phyloP scores from a whole-genome alignment of 1,140 invertebrate species.

The Bombus ignitus region DNA sequence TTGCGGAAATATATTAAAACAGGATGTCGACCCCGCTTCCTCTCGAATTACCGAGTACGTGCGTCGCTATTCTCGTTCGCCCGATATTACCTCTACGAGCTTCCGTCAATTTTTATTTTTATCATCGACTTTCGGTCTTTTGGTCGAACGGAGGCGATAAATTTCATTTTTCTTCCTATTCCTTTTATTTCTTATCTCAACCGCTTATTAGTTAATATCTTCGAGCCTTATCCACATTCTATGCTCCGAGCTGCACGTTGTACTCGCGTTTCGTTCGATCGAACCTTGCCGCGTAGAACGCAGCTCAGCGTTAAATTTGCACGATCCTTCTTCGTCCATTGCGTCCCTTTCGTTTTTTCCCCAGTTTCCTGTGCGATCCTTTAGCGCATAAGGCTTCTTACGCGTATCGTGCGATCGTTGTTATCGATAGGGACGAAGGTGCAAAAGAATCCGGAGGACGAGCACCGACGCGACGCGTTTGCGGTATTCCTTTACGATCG shows the following conservation, averaged over 20 bases:
- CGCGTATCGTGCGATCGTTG: conserved; percentile 40
- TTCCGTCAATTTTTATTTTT: neutral
- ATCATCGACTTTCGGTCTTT: too few species aligned
- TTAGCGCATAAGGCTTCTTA: conserved; percentile 18
- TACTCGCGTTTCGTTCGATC: neutral
- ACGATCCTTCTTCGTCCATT: neutral
- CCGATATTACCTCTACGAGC: neutral
- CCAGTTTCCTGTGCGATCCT: neutral
- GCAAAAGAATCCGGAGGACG: conserved; percentile 32
- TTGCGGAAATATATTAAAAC: conserved; percentile 78
- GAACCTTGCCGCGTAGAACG: neutral
- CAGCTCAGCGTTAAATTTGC: neutral
- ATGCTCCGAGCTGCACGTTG: rapidly evolving
- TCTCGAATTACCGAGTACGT: neutral
- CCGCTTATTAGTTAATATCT: neutral
- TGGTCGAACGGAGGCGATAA: neutral
- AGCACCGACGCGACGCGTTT: conserved; percentile 6
- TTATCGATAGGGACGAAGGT: conserved; percentile 19
- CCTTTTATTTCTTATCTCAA: neutral
- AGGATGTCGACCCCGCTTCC: conserved; percentile 75
- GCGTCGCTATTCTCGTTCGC: neutral
- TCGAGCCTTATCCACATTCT: neutral
- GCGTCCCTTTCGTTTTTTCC: too few species aligned
- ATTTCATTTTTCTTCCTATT: neutral
- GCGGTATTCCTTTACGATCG: conserved; percentile 42